Evolutionary conservation across 2,113 vertebrate species (phyloP).

Genomic region (Vombatus ursinus): DNA sequence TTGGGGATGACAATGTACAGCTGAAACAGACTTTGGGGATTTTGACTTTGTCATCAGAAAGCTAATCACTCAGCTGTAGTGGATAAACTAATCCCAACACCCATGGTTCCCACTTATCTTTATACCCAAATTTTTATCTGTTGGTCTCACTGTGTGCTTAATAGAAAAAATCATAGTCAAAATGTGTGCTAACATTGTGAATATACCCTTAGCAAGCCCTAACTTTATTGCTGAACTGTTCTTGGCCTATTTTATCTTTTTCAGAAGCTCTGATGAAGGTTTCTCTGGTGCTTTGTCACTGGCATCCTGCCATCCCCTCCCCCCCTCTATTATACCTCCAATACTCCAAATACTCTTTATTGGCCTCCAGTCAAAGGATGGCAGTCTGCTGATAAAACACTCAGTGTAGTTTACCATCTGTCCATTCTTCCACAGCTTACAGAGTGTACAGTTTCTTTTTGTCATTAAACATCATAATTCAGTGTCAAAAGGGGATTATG

Average conservation of each 20-base stretch:
- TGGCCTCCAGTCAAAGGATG: constrained; percentile 10
- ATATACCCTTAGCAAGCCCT: neutral
- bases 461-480: constrained; percentile 42
- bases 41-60: constrained; percentile 16
- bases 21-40: constrained; percentile 42
- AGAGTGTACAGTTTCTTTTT: constrained; percentile 27
- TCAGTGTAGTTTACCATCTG: constrained; percentile 35
- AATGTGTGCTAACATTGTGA: neutral
- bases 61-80: neutral
- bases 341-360: constrained; percentile 22
- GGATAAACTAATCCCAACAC: neutral
- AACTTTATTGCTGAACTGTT: neutral
- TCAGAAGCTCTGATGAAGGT: constrained; percentile 3
- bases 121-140: constrained; percentile 2
- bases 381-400: constrained; percentile 54
- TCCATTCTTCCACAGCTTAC: constrained; percentile 46
- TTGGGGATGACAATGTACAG: constrained; percentile 19
- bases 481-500: constrained; percentile 19
- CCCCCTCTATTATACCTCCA: neutral
- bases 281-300: neutral
- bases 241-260: neutral
- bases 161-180: constrained; percentile 2
- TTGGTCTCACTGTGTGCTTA: constrained; percentile 3
- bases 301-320: constrained; percentile 20
- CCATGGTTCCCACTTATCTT: constrained; percentile 4